Conservation (phyloP, 2,113 vertebrate species). For the Myodes glareolus region DNA sequence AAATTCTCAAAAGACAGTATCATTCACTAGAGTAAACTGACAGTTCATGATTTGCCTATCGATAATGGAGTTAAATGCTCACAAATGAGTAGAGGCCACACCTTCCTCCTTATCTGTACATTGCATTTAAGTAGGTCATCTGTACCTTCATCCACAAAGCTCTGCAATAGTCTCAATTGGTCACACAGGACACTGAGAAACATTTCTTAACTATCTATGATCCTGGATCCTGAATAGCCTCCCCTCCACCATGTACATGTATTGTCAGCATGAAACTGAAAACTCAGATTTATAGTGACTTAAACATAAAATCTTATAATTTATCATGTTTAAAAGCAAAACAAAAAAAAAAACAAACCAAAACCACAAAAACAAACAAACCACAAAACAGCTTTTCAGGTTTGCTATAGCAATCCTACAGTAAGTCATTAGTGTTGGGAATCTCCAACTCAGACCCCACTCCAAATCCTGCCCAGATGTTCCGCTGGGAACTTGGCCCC, state of each 20-base stretch:
- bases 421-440: neutral
- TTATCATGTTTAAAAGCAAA: neutral
- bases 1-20: too few species aligned
- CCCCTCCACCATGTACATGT: neutral
- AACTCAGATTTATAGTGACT: neutral
- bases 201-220: neutral
- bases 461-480: too few species aligned
- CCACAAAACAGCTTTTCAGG: neutral
- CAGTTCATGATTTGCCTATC: too few species aligned
- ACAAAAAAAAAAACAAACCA: too few species aligned
- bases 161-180: too few species aligned
- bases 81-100: too few species aligned
- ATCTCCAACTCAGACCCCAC: too few species aligned
- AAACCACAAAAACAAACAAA: neutral
- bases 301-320: neutral
- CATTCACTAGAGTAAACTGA: too few species aligned
- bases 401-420: neutral
- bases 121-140: neutral
- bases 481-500: too few species aligned
- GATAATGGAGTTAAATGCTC: too few species aligned
- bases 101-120: neutral
- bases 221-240: neutral
- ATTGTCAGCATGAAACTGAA: neutral
- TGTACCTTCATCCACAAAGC: neutral
- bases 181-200: neutral